Evolutionary conservation across 2,797 vertebrate genomes (phyloP), one percentile per base, ranked within the genome.

Genomic region (Spea hammondii): DNA sequence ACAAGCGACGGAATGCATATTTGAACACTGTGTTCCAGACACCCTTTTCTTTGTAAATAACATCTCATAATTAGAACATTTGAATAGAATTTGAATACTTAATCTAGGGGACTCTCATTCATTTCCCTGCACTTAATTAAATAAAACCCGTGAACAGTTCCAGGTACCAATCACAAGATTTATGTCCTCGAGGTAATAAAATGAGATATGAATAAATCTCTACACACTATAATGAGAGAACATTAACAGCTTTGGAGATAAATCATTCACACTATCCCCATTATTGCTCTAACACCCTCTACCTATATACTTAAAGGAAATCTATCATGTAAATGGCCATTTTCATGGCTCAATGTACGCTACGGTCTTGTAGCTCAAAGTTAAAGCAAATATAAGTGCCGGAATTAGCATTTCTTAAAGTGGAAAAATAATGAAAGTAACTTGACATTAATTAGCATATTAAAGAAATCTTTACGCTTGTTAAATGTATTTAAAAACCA

Each of bases 161-260:
- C 65, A 72, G 70, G 69, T 73, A 67, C 50, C 54, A 54, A 69
- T 69, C 74, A 8, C 17, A 72, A 77, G 79, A 82, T 77, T 82
- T 82, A 82, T 82, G 70, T 67, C 74, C 70, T 73, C 13, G 44
- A 55, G 79, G 74, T 82, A 82, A 82, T 82, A 82, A 82, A 82
- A 72, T 73, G 76, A 77, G 70, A 77, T 77, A 82, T 82, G 70
- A 82, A 81, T 76, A 81, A 72, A 72, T 77, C 70, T 77, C 70
- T 53, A 11, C 54, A 60, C 66, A 70, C 57, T 82, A 67, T 77
- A 82, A 82, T 82, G 77, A 82, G 77, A 65, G 70, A 67, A 77
- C 75, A 77, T 82, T 77, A 82, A 82, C 70, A 44, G 74, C 65
- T 17, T 11, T 5, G 65, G 6, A 77, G 79, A 82, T 82, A 77